Evolutionary conservation across 2,113 vertebrate genomes (phyloP), one percentile per base, ranked within the genome.

Genomic region (Elachura formosa): DNA sequence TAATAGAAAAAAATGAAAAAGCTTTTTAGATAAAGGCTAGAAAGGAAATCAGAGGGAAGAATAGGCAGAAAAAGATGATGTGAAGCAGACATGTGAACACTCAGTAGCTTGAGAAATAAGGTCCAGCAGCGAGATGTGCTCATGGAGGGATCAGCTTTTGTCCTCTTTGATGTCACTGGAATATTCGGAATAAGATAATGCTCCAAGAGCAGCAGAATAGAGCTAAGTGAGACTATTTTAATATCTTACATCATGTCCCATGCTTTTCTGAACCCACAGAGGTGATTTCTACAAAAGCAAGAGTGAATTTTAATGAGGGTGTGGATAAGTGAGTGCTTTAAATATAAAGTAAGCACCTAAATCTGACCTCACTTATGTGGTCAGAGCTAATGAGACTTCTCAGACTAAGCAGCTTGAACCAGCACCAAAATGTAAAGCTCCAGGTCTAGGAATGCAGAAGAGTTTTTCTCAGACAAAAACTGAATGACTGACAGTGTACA

Each of bases 11-110:
- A 77, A 93, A 83, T 71, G 16, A 81, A 92, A 87, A 95, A 43
- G 21, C 29, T 58, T 80, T 97, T 82, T 82, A 90, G 48, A 80
- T 51, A 94, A 89, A 93, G 48, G 22, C 31, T 54, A 68, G 67
- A 87, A 86, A 89, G 45, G 31, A 85, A 87, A 90, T 93, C 75
- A 67, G 72, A 66, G 51, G 43, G 56, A 93, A 84, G 62, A 96
- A 89, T 17, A 84, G 62, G 46, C 58, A 94, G 91, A 95, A 69
- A 48, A 91, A 90, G 68, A 52, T 80, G 68, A 90, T 90, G 56
- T 46, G 64, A 94, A 31, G 63, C 63, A 66, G 71, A 91, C 58
- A 82, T 54, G 43, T 73, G 90, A 94, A 25, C 36, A 22, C 19
- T 83, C 26, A 5, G 51, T 43, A 88, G 55, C 82, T 51, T 76